Evolutionary conservation across 2,888 invertebrate genomes (phyloP).

Genomic region (Thymelicus acteon): DNA sequence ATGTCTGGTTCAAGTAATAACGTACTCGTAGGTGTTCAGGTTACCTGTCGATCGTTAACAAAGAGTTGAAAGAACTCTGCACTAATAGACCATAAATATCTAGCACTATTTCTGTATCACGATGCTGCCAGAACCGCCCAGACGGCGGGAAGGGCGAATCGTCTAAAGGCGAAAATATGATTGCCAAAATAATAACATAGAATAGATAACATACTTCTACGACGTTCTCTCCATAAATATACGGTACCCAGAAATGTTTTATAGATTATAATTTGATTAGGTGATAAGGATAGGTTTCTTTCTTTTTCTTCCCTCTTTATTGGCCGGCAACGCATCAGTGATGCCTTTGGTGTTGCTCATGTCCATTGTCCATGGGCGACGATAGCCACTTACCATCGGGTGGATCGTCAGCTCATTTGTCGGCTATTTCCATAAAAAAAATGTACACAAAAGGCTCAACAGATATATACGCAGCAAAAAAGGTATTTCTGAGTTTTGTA

Average conservation of each 20-base stretch:
- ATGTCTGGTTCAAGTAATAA: conserved; percentile 2
- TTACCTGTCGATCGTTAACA: conserved; percentile 4
- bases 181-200: conserved; percentile 69
- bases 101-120: conserved; percentile 26
- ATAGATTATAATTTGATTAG: too few relatives aligned
- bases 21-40: neutral
- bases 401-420: too few relatives aligned
- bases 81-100: conserved; percentile 32
- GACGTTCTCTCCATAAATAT: conserved; percentile 30
- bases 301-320: too few relatives aligned
- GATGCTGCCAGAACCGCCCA: conserved; percentile 20
- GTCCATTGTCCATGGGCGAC: too few relatives aligned
- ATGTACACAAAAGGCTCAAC: too few relatives aligned
- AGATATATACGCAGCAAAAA: too few relatives aligned
- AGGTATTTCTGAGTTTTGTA: too few relatives aligned
- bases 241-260: conserved; percentile 23
- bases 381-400: too few relatives aligned
- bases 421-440: too few relatives aligned
- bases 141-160: conserved; percentile 16
- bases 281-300: too few relatives aligned
- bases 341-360: too few relatives aligned
- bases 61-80: conserved; percentile 18
- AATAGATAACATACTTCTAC: conserved; percentile 52
- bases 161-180: conserved; percentile 39
- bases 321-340: too few relatives aligned